Evolutionary conservation across 2,797 vertebrate genomes (phyloP).

Genomic region (Micrastur ruficollis): DNA sequence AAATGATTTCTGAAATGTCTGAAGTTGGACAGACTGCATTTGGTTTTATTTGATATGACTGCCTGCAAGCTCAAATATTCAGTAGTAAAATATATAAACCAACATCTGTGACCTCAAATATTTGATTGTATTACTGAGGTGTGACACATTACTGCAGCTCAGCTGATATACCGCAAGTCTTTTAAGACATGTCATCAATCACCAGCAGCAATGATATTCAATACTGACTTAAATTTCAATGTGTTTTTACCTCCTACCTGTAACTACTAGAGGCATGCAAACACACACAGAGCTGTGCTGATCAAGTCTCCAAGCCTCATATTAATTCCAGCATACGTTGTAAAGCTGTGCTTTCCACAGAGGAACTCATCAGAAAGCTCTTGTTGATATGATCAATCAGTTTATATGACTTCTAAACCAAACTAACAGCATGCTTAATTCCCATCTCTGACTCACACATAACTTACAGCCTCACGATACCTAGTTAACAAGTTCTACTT

Average conservation of each 20-base stretch:
- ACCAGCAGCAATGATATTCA: background rate
- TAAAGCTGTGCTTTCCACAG: background rate
- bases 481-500: background rate
- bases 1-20: background rate
- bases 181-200: background rate
- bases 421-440: background rate
- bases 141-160: background rate
- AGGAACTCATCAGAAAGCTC: background rate
- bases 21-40: background rate
- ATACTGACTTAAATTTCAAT: background rate
- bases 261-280: background rate
- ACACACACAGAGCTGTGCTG: background rate
- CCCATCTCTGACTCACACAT: background rate
- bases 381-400: background rate
- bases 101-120: background rate
- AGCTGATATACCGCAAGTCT: background rate
- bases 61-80: background rate
- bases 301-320: background rate
- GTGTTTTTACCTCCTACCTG: background rate
- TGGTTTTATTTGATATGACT: background rate
- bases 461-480: background rate
- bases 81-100: background rate
- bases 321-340: fast-evolving
- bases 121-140: background rate
- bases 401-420: background rate